phyloP scores from a whole-genome alignment of 2,888 invertebrate species.

The Abrostola tripartita region DNA sequence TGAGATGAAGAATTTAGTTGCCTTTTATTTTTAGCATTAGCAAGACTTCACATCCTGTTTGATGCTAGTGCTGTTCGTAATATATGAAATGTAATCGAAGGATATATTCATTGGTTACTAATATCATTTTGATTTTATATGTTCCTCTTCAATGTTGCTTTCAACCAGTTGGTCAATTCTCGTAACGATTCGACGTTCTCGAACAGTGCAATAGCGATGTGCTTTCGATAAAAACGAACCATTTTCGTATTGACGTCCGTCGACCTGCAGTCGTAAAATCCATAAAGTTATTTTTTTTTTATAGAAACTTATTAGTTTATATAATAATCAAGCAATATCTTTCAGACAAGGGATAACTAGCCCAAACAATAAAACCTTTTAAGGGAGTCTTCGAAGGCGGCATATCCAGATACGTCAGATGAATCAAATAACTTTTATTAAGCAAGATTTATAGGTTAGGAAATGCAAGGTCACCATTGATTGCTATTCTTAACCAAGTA shows the following conservation, averaged over 20 bases:
- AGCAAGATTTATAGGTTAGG: not conserved
- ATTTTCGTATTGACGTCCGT: no score
- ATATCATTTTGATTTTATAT: not conserved
- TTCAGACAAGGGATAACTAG: no score
- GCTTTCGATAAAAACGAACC: no score
- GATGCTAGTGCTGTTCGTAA: slow-evolving; percentile 9
- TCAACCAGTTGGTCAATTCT: no score
- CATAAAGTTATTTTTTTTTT: no score
- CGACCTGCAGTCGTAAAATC: no score
- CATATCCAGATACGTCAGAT: slow-evolving; percentile 15
- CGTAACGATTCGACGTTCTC: no score
- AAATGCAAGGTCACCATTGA: not conserved
- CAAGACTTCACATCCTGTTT: slow-evolving; percentile 38
- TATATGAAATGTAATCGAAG: not conserved
- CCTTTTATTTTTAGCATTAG: slow-evolving; percentile 40
- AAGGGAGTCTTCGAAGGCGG: slow-evolving; percentile 10
- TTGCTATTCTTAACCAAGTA: not conserved
- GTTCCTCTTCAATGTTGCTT: not conserved
- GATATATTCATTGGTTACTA: not conserved
- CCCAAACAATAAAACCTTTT: not conserved
- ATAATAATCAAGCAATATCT: no score
- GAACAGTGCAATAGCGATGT: no score
- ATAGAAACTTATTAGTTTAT: no score
- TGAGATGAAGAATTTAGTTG: slow-evolving; percentile 20
- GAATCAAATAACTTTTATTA: slow-evolving; percentile 3